Conservation (phyloP, 1,140 invertebrate genomes). For the Drosophila parabipectinata region DNA sequence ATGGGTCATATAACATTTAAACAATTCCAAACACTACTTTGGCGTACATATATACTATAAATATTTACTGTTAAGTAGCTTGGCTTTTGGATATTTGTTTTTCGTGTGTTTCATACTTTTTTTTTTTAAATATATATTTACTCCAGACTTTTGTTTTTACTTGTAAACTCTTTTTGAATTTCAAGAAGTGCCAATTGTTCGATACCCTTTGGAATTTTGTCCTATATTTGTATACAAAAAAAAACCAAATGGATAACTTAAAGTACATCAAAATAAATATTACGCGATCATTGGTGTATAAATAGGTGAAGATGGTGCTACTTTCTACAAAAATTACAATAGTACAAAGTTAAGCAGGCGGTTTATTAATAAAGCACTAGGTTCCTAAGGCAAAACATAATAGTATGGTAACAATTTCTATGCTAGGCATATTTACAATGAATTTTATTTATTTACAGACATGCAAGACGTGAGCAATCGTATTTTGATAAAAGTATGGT, state of each 20-base stretch:
- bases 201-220: slow-evolving; percentile 46
- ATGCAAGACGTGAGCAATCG: slow-evolving; percentile 23
- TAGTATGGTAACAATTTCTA: background rate
- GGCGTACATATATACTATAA: slow-evolving; percentile 65
- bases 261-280: slow-evolving; percentile 21
- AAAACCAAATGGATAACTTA: slow-evolving; percentile 39
- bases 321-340: slow-evolving; percentile 16
- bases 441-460: slow-evolving; percentile 14
- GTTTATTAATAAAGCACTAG: background rate
- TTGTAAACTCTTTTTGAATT: slow-evolving; percentile 3
- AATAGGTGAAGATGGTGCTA: background rate
- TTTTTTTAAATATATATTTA: slow-evolving; percentile 15
- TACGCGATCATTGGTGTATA: slow-evolving; percentile 27
- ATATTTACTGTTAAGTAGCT: slow-evolving; percentile 23
- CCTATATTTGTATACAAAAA: slow-evolving; percentile 63
- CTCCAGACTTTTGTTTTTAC: slow-evolving; percentile 34
- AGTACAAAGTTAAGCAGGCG: background rate
- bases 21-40: slow-evolving; percentile 77
- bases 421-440: background rate
- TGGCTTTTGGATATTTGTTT: slow-evolving; percentile 3
- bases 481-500: slow-evolving; percentile 12
- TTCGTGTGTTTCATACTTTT: slow-evolving; percentile 15
- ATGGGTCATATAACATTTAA: slow-evolving; percentile 72
- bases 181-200: slow-evolving; percentile 40
- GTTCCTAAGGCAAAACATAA: background rate